Conservation (phyloP, 2,113 vertebrate species). For the Eulemur rufifrons region DNA sequence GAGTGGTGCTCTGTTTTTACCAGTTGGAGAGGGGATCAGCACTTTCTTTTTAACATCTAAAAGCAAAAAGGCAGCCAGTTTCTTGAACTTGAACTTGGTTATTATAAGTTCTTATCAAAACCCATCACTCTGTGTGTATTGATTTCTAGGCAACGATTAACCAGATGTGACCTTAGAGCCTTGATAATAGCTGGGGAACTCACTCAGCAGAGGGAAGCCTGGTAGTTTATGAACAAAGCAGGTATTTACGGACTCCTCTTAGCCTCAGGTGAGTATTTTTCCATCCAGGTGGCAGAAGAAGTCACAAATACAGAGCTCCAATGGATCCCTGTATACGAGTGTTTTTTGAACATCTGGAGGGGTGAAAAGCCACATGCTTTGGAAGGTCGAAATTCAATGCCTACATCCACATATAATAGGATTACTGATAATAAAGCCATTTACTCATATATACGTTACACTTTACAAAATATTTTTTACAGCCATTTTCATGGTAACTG, state of each 20-base stretch:
- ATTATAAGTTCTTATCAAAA: slow-evolving; percentile 82
- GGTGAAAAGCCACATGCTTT: background rate
- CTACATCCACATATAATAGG: background rate
- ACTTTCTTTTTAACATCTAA: slow-evolving; percentile 47
- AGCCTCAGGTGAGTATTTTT: slow-evolving; percentile 81
- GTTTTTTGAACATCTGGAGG: slow-evolving; percentile 15
- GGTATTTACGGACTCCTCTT: slow-evolving; percentile 74
- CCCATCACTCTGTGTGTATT: slow-evolving; percentile 78
- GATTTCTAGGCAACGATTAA: slow-evolving; percentile 88
- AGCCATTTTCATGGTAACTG: background rate
- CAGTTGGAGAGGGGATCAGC: slow-evolving; percentile 47
- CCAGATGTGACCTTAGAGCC: slow-evolving; percentile 83
- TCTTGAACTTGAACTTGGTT: slow-evolving; percentile 76
- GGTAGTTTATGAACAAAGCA: slow-evolving; percentile 74
- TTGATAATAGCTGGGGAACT: slow-evolving; percentile 79
- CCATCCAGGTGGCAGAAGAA: slow-evolving; percentile 72
- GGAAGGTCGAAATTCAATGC: background rate
- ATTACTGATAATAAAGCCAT: background rate
- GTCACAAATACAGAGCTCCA: slow-evolving; percentile 60
- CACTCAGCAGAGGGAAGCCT: slow-evolving; percentile 75
- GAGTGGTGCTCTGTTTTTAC: background rate
- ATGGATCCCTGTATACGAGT: background rate
- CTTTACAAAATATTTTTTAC: background rate
- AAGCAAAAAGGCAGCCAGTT: slow-evolving; percentile 65
- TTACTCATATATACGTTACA: background rate